Evolutionary conservation across 2,888 invertebrate species (phyloP), one percentile per base, ranked within the genome.

Genomic region (Pandemis corylana): DNA sequence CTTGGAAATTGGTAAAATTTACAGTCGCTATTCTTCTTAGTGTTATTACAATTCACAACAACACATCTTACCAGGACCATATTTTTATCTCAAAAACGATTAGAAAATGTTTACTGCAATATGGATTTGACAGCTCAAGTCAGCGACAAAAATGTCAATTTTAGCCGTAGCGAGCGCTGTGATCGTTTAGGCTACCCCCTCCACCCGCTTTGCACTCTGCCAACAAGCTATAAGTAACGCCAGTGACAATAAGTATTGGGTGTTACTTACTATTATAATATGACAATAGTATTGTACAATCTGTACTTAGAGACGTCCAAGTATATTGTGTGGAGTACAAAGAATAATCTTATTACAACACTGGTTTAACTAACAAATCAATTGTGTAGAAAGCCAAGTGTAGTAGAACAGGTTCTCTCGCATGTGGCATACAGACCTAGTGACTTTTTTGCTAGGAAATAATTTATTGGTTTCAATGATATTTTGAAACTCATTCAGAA

Each of bases 401-500:
- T 46, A 41, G 68, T 49, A 61, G 67, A 71, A 76, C 77, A 71
- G 74, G 79, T 78, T 79, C 5, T 74, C 28, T 61, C 67, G 76
- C 68, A 68, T 76, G 65, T 76, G 78, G 77, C 79, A 78, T 66
- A 78, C 75, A 80, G 75, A 78, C 77, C 78, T 70, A 74, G 73
- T 72, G 71, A 56, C 71, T 78, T 77, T 73, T 78, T 75, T 76
- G 66, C 71, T 71, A 63, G 61, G 51, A 46, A 72, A 71, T 75
- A 77, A 65, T 75, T 70, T 68, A 68, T 68, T 76, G 68, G 56
- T 46, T 67, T 59, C 62, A 41, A 53, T 67, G 67, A 64, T 71
- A 73, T 76, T 77, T 68, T 72, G 76, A 75, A 77, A 72, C 53
- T 53, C 66, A 42, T 63, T 59, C 59, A 59, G 28, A 59, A 28